Evolutionary conservation across 2,113 vertebrate genomes (phyloP).

Genomic region (Peromyscus maniculatus): DNA sequence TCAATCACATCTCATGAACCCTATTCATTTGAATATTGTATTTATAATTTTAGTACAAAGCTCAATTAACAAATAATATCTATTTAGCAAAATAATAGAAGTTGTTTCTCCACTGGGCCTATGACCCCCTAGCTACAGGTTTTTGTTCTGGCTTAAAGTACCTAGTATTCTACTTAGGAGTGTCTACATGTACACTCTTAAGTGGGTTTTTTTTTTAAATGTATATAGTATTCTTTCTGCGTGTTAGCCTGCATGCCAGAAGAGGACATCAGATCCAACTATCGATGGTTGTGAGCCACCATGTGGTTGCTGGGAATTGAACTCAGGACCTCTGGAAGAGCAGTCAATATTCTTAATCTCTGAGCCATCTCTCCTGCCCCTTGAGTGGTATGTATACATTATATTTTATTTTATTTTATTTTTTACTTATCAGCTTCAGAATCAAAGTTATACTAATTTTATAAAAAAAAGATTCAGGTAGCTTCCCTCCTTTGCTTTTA

Average conservation of each 20-base stretch:
- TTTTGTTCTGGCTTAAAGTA: not conserved
- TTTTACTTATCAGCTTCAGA: not conserved
- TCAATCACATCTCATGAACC: not conserved
- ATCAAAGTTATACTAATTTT: not conserved
- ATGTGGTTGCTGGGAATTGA: too few species aligned
- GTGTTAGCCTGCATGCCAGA: too few species aligned
- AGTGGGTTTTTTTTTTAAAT: not conserved
- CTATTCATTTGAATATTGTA: not conserved
- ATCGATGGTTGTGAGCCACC: too few species aligned
- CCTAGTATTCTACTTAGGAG: not conserved
- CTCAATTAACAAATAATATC: not conserved
- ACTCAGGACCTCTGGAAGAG: too few species aligned
- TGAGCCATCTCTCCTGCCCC: not conserved
- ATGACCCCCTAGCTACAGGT: not conserved
- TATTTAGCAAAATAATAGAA: not conserved
- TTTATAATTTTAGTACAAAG: not conserved
- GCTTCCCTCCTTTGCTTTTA: not conserved
- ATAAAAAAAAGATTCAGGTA: not conserved
- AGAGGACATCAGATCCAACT: too few species aligned
- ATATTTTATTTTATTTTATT: not conserved
- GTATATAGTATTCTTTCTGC: too few species aligned
- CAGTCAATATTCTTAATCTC: too few species aligned
- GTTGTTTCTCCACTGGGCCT: not conserved
- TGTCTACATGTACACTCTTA: not conserved
- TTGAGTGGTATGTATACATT: not conserved